Percentiles rank a stretch among this genome's conserved stretches.
These are phyloP conservation scores for Masnerella sp. DNA, from an alignment of 2,888 invertebrate genomes.

Conservation along the genomic window DNA sequence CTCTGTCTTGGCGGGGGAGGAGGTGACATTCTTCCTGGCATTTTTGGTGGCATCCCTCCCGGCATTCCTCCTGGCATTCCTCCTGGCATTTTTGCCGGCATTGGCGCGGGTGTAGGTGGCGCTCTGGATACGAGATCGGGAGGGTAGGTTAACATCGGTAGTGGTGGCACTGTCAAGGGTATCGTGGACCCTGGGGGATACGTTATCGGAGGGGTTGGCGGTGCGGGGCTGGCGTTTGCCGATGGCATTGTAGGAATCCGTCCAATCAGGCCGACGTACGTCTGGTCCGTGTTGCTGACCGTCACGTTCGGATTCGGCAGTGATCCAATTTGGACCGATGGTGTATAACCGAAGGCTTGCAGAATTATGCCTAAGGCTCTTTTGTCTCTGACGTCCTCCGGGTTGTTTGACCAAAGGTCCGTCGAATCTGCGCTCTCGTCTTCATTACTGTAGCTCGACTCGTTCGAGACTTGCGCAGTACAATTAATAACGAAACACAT, in stretches of 20 bases:
- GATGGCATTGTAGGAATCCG: slow-evolving; percentile 42
- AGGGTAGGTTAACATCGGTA: slow-evolving; percentile 50
- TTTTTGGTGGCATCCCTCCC: too few relatives aligned
- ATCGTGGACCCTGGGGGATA: slow-evolving; percentile 59
- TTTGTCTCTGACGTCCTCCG: slow-evolving; percentile 68
- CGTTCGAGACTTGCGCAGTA: too few relatives aligned
- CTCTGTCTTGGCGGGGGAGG: slow-evolving; percentile 66
- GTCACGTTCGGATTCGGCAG: slow-evolving; percentile 67
- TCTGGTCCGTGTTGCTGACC: slow-evolving; percentile 19
- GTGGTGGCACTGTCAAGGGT: slow-evolving; percentile 48
- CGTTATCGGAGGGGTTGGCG: slow-evolving; percentile 44
- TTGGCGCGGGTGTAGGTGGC: slow-evolving; percentile 9
- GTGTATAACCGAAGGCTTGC: slow-evolving; percentile 72
- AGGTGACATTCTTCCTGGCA: too few relatives aligned
- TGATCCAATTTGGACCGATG: slow-evolving; percentile 69
- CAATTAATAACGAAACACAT: too few relatives aligned
- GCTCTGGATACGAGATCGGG: slow-evolving; percentile 43
- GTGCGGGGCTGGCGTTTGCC: slow-evolving; percentile 20
- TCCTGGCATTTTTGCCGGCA: too few relatives aligned
- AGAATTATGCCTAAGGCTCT: slow-evolving; percentile 73
- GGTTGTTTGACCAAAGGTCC: background rate
- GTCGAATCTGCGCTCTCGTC: background rate
- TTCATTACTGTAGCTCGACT: too few relatives aligned
- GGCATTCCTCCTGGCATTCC: too few relatives aligned
- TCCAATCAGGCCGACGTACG: slow-evolving; percentile 52